Evolutionary conservation across 2,888 invertebrate species (phyloP).

Genomic region (Tinea semifulvella): DNA sequence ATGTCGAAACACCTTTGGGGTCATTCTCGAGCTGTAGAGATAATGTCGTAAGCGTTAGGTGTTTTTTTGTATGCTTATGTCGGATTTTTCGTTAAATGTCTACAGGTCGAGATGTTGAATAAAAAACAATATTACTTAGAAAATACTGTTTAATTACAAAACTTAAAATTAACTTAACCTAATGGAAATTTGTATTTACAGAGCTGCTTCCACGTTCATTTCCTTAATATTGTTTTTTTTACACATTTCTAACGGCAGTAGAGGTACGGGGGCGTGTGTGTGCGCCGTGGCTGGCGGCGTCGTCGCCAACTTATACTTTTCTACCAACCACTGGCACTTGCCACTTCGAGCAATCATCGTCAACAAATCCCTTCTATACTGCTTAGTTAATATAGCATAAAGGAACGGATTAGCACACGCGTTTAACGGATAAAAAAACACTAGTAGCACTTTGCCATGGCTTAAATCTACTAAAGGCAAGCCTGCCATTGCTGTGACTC

Average conservation of each 20-base stretch:
- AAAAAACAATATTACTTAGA: too few relatives aligned
- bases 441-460: conserved; percentile 81
- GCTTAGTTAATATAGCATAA: conserved; percentile 89
- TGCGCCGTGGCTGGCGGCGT: conserved; percentile 54
- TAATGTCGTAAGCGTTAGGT: too few relatives aligned
- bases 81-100: too few relatives aligned
- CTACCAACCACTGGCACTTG: conserved; percentile 46
- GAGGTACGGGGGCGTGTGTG: conserved; percentile 47
- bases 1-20: too few relatives aligned
- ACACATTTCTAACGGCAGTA: conserved; percentile 42
- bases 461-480: conserved; percentile 85
- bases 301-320: conserved; percentile 46
- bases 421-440: conserved; percentile 92
- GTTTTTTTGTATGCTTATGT: too few relatives aligned
- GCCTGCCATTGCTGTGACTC: conserved; percentile 85
- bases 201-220: conserved; percentile 35
- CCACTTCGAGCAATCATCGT: conserved; percentile 72
- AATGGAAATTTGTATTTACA: conserved; percentile 29
- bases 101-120: too few relatives aligned
- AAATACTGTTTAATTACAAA: conserved; percentile 19
- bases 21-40: too few relatives aligned
- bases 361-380: conserved; percentile 81
- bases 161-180: conserved; percentile 31
- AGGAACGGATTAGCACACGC: conserved; percentile 93
- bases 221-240: conserved; percentile 35